Evolutionary conservation across 2,797 vertebrate species (phyloP).

Genomic region (Heliangelus exortis): DNA sequence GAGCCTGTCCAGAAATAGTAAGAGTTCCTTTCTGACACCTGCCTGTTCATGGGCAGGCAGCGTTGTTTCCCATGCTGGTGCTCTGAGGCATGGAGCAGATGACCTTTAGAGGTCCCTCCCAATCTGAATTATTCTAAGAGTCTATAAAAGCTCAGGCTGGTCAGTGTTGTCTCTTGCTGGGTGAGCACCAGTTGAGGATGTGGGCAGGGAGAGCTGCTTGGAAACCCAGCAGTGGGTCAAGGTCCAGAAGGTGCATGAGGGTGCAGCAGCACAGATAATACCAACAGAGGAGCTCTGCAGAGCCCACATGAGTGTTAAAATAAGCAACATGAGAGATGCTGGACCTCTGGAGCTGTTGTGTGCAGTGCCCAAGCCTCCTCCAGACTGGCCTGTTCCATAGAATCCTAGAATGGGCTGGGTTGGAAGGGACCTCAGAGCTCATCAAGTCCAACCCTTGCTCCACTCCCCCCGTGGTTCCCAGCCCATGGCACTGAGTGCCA

Average conservation of each 20-base stretch:
- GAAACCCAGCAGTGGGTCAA: rapidly evolving
- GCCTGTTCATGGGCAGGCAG: neutral
- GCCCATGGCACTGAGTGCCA: too few species aligned
- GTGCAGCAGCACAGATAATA: neutral
- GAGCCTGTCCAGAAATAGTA: neutral
- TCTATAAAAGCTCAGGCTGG: neutral
- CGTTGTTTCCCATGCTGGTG: rapidly evolving
- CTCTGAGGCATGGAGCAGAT: neutral
- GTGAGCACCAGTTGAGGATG: rapidly evolving
- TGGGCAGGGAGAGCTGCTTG: neutral
- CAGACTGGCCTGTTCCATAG: neutral
- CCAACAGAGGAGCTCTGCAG: neutral
- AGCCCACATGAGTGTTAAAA: rapidly evolving
- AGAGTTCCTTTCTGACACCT: neutral
- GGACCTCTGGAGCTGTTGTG: neutral
- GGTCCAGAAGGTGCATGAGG: rapidly evolving
- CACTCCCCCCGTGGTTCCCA: too few species aligned
- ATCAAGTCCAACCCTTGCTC: too few species aligned
- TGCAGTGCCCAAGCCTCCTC: rapidly evolving
- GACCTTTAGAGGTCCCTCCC: too few species aligned
- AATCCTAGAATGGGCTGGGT: too few species aligned
- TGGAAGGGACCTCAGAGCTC: too few species aligned
- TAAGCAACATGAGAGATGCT: neutral
- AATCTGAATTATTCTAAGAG: too few species aligned
- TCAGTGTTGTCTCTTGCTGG: neutral